These are phyloP conservation scores for Drosophila setifemur DNA, from an alignment of 1,140 invertebrate genomes.

Conservation along the genomic window DNA sequence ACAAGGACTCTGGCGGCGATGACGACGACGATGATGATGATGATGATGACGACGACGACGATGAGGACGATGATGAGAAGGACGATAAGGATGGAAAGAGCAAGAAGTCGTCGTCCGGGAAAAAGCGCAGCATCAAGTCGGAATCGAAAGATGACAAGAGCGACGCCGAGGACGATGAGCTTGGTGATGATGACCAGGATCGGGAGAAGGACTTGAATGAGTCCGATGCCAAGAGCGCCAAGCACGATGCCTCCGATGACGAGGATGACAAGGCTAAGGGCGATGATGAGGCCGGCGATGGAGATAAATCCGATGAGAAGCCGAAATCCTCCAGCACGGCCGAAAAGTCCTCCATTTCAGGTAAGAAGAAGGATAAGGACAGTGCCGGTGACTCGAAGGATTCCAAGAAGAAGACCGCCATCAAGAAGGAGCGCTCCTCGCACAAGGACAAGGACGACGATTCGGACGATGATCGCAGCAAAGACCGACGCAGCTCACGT, in stretches of 20 bases:
- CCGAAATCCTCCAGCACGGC: constrained; percentile 37
- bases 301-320: constrained; percentile 62
- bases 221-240: constrained; percentile 72
- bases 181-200: constrained; percentile 82
- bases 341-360: constrained; percentile 51
- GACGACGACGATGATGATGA: constrained; percentile 47
- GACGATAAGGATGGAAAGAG: constrained; percentile 42
- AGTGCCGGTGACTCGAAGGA: constrained; percentile 61
- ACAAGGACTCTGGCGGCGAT: constrained; percentile 42
- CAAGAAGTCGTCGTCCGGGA: constrained; percentile 58
- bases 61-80: constrained; percentile 53
- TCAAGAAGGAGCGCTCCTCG: constrained; percentile 61
- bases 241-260: constrained; percentile 80
- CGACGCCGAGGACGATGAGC: constrained; percentile 82
- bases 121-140: constrained; percentile 60
- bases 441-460: constrained; percentile 70
- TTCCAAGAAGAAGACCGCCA: constrained; percentile 61
- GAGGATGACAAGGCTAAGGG: constrained; percentile 78
- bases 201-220: constrained; percentile 83
- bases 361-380: constrained; percentile 78
- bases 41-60: constrained; percentile 42
- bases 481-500: constrained; percentile 58
- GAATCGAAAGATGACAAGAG: constrained; percentile 68
- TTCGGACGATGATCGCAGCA: constrained; percentile 66
- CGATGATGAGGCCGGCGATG: constrained; percentile 38